A percentile compares a stretch with the other conserved stretches of the same genome.
Evolutionary conservation across 2,797 vertebrate genomes (phyloP).

Genomic region (Hippopotamyrus pictus): DNA sequence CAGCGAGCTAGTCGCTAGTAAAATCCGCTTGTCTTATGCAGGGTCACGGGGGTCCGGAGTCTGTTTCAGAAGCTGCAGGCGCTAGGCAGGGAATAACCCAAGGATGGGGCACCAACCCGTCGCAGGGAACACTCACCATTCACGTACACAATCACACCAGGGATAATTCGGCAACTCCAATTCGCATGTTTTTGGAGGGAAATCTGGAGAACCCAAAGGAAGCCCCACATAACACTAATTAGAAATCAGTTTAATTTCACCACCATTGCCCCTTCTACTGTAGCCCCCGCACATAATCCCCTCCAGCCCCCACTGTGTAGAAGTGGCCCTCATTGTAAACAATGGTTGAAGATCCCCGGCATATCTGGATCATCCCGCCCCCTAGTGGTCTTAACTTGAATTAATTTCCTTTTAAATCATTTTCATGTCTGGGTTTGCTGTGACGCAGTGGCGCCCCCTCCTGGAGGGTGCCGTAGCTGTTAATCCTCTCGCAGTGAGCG

Average conservation of each 20-base stretch:
- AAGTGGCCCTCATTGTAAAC: neutral
- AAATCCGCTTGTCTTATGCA: neutral
- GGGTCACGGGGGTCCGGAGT: neutral
- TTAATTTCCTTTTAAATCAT: neutral
- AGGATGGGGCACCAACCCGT: neutral
- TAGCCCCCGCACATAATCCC: neutral
- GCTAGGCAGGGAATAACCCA: neutral
- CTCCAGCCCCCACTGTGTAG: neutral
- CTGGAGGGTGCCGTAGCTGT: neutral
- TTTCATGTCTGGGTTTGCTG: neutral
- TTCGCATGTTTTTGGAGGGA: neutral
- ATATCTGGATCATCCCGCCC: neutral
- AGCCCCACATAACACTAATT: neutral
- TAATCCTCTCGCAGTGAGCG: neutral
- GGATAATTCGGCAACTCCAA: neutral
- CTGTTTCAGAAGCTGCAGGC: neutral
- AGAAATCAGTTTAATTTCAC: neutral
- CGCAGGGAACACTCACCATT: neutral
- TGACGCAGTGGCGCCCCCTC: neutral
- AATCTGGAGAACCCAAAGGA: neutral
- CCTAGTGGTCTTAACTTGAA: neutral
- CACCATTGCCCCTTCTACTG: neutral
- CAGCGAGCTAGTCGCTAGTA: neutral
- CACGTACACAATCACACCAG: neutral
- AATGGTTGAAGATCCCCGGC: neutral